These are phyloP conservation scores for Gallinago jamesoni DNA, from an alignment of 2,113 vertebrate species.

Conservation along the genomic window DNA sequence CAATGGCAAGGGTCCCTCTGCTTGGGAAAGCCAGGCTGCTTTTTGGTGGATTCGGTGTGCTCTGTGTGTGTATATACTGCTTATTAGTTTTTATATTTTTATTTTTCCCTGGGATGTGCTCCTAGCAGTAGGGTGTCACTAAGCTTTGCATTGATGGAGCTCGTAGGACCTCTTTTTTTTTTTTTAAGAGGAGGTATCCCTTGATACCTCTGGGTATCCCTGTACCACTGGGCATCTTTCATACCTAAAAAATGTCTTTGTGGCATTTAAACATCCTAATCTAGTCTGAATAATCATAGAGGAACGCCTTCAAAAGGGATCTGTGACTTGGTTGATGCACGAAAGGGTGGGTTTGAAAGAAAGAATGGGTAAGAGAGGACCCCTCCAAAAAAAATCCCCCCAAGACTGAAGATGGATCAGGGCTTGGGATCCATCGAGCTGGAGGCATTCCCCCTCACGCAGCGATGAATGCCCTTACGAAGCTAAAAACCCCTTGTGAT, in stretches of 20 bases:
- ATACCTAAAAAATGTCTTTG: background rate
- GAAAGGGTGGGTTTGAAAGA: background rate
- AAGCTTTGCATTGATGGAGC: background rate
- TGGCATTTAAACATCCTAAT: background rate
- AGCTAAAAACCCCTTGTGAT: background rate
- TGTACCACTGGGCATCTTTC: background rate
- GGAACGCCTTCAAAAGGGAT: background rate
- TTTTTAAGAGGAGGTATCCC: background rate
- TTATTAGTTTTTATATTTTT: background rate
- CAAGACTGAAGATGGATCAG: background rate
- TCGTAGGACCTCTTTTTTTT: background rate
- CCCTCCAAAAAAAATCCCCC: background rate
- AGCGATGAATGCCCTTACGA: fast-evolving
- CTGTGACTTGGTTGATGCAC: background rate
- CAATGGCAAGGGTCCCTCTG: background rate
- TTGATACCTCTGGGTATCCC: too few relatives aligned
- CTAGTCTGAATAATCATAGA: background rate
- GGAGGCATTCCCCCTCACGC: background rate
- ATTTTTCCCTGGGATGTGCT: background rate
- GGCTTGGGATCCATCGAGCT: background rate
- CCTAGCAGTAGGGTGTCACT: background rate
- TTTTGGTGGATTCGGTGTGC: background rate
- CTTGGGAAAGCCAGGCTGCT: background rate
- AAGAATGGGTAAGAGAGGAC: too few relatives aligned
- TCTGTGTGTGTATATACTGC: background rate